A percentile compares a stretch with the other conserved stretches of the same genome.
These are phyloP conservation scores for Hypotaenidia okinawae DNA, from an alignment of 2,797 vertebrate species.

Conservation along the genomic window DNA sequence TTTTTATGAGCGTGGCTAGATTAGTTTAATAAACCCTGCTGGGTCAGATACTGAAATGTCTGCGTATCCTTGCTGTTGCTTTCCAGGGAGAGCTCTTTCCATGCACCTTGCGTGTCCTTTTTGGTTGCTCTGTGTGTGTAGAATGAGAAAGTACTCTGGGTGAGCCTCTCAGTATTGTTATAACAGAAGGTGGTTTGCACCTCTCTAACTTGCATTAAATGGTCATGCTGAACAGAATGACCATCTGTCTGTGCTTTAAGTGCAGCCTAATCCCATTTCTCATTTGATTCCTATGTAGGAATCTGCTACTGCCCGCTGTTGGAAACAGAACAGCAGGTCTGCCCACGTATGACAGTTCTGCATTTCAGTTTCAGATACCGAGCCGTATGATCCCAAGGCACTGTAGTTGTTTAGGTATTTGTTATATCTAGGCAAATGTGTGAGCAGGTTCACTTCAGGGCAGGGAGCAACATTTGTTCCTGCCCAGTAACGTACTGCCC, in stretches of 20 bases:
- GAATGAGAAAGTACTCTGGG: rapidly evolving
- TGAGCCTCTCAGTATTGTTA: not conserved
- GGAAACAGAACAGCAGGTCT: not conserved
- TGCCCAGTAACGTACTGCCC: not conserved
- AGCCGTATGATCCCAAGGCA: not conserved
- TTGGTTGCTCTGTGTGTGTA: not conserved
- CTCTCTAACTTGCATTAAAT: not conserved
- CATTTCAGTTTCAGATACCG: not conserved
- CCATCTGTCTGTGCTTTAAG: not conserved
- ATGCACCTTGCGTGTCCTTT: not conserved
- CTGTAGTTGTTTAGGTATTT: not conserved
- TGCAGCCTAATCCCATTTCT: not conserved
- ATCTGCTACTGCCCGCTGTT: not conserved
- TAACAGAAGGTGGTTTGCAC: rapidly evolving
- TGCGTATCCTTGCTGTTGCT: not conserved
- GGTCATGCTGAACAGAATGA: not conserved
- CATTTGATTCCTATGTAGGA: rapidly evolving
- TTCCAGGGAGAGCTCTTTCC: not conserved
- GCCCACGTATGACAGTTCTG: not conserved
- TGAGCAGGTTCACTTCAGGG: not conserved
- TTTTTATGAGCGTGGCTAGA: not conserved
- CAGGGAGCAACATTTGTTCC: not conserved
- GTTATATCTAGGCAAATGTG: not conserved
- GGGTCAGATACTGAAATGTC: not conserved
- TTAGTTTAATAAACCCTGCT: not conserved